A percentile compares a stretch with the other conserved stretches of the same genome.
phyloP scores from a whole-genome alignment of 2,888 invertebrate genomes.

The Crossocerus cetratus region DNA sequence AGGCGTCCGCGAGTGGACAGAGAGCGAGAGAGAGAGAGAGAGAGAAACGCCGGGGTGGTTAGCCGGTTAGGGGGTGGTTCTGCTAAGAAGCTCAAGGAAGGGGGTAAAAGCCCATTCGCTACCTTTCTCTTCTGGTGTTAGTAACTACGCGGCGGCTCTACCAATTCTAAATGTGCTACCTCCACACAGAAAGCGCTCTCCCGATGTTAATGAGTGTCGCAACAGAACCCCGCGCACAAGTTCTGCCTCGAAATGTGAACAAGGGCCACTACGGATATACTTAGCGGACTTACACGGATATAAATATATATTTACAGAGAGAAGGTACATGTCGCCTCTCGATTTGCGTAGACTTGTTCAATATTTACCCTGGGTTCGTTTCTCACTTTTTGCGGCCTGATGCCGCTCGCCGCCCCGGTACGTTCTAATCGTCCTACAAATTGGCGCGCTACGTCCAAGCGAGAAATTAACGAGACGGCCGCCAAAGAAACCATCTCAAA shows the following conservation, averaged over 20 bases:
- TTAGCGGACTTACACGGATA: constrained; percentile 45
- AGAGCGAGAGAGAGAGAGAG: constrained; percentile 6
- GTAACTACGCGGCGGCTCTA: constrained; percentile 53
- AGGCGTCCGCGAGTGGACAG: constrained; percentile 1
- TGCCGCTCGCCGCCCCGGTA: constrained; percentile 66
- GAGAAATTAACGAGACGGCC: constrained; percentile 71
- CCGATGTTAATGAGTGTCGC: constrained; percentile 16
- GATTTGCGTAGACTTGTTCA: too few relatives aligned
- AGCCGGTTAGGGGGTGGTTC: constrained; percentile 20
- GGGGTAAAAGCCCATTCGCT: constrained; percentile 59
- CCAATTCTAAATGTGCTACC: constrained; percentile 61
- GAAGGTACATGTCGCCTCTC: constrained; percentile 18
- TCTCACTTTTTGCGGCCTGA: constrained; percentile 33
- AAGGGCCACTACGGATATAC: constrained; percentile 57
- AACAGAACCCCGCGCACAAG: too few relatives aligned
- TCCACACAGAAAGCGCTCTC: constrained; percentile 56
- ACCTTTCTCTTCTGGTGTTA: constrained; percentile 53
- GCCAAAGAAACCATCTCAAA: constrained; percentile 72
- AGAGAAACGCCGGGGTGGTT: constrained; percentile 9
- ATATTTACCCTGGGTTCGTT: too few relatives aligned
- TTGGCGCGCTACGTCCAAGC: constrained; percentile 58
- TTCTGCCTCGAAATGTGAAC: constrained; percentile 45
- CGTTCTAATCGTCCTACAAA: constrained; percentile 59
- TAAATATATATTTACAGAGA: constrained; percentile 24
- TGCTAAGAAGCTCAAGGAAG: constrained; percentile 62